Evolutionary conservation across 1,140 invertebrate species (phyloP).

Genomic region (Tetragnatha versicolor): DNA sequence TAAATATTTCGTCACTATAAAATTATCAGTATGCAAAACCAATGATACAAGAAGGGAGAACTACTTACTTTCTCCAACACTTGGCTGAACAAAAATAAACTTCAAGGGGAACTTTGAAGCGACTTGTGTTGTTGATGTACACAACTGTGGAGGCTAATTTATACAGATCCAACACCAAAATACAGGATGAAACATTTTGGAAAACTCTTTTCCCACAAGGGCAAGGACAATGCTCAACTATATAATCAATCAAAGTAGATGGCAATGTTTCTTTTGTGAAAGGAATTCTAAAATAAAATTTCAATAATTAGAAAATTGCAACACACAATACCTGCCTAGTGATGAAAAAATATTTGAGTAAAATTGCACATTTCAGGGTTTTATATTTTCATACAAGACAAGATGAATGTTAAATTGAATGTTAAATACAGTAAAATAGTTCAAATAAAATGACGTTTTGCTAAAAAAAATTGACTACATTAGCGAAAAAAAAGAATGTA

Average conservation of each 20-base stretch:
- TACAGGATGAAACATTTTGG: conserved; percentile 41
- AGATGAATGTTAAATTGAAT: too few relatives aligned
- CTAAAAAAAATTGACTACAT: too few relatives aligned
- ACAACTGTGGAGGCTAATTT: conserved; percentile 47
- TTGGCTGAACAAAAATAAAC: conserved; percentile 49
- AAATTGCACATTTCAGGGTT: too few relatives aligned
- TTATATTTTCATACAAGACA: too few relatives aligned
- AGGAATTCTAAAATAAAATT: neutral
- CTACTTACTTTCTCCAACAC: conserved; percentile 45
- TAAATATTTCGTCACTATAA: too few relatives aligned
- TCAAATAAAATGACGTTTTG: too few relatives aligned
- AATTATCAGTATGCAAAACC: too few relatives aligned
- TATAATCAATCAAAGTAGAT: conserved; percentile 24
- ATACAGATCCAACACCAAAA: conserved; percentile 40
- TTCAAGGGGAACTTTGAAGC: conserved; percentile 44
- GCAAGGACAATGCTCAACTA: conserved; percentile 34
- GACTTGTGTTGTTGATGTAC: conserved; percentile 44
- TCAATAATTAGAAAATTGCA: too few relatives aligned
- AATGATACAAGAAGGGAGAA: neutral
- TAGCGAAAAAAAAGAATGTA: too few relatives aligned
- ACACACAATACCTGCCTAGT: too few relatives aligned
- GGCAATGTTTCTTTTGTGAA: conserved; percentile 6
- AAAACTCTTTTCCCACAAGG: conserved; percentile 45
- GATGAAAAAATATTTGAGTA: too few relatives aligned
- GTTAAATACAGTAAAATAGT: too few relatives aligned